phyloP scores from a whole-genome alignment of 2,888 invertebrate genomes.

The Leucophora obtusa region DNA sequence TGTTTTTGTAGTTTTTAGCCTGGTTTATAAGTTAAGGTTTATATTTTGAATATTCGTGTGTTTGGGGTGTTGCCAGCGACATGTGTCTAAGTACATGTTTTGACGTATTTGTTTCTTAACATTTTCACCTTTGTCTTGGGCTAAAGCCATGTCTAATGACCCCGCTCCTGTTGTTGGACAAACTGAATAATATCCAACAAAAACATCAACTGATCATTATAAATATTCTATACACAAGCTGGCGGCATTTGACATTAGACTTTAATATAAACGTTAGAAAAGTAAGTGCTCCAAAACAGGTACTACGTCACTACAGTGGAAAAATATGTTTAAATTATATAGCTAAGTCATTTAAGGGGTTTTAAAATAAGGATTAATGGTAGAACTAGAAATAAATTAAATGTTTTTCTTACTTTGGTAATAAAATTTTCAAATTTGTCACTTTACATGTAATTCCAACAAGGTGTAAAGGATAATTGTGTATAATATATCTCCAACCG shows the following conservation, averaged over 20 bases:
- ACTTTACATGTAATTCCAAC: not conserved
- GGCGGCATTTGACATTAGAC: conserved; percentile 56
- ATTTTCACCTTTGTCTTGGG: conserved; percentile 57
- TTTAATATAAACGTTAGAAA: conserved; percentile 30
- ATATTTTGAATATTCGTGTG: conserved; percentile 46
- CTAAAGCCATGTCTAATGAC: conserved; percentile 47
- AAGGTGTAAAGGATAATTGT: conserved; percentile 43
- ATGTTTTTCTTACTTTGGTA: not conserved
- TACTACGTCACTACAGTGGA: conserved; percentile 20
- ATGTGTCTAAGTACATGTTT: conserved; percentile 64
- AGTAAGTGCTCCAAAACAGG: conserved; percentile 58
- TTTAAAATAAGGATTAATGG: conserved; percentile 24
- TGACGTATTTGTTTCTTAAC: conserved; percentile 59
- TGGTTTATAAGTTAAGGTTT: conserved; percentile 38
- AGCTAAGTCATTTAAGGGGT: conserved; percentile 24
- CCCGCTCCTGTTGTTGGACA: conserved; percentile 51
- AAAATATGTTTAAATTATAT: conserved; percentile 39
- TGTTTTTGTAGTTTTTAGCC: conserved; percentile 31
- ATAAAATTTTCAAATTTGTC: conserved; percentile 8
- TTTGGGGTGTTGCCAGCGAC: conserved; percentile 64
- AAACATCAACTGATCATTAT: conserved; percentile 35
- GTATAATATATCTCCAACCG: not conserved
- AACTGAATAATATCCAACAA: not conserved
- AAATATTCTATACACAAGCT: conserved; percentile 54
- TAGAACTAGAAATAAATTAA: conserved; percentile 7